Conservation (phyloP, 2,113 vertebrate genomes). For the Thunnus maccoyii region DNA sequence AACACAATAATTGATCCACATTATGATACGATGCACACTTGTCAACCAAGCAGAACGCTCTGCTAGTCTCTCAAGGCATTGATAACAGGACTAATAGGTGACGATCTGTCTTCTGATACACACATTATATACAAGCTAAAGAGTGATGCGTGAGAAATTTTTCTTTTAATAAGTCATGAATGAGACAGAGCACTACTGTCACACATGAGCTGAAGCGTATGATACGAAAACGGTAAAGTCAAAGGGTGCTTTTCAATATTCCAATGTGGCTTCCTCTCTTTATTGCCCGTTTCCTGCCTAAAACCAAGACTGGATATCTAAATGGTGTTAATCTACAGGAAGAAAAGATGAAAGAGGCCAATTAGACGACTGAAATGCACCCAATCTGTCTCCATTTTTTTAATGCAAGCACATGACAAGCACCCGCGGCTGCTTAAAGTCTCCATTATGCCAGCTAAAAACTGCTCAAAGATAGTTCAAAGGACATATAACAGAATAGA, state of each 20-base stretch:
- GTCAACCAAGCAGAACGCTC: conserved; percentile 65
- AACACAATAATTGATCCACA: conserved; percentile 82
- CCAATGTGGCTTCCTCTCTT: conserved; percentile 24
- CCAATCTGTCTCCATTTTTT: conserved; percentile 37
- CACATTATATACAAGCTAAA: conserved; percentile 79
- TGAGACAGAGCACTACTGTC: conserved; percentile 78
- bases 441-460: conserved; percentile 76
- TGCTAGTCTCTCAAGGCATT: conserved; percentile 70
- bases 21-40: conserved; percentile 77
- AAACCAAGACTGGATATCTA: conserved; percentile 40
- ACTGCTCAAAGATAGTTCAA: conserved; percentile 76
- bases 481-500: conserved; percentile 79
- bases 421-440: conserved; percentile 67
- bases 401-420: conserved; percentile 57
- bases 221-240: conserved; percentile 64
- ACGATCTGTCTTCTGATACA: conserved; percentile 73
- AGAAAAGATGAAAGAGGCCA: conserved; percentile 44
- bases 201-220: conserved; percentile 76
- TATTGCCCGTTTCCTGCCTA: conserved; percentile 20
- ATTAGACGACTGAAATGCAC: conserved; percentile 58
- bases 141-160: conserved; percentile 70
- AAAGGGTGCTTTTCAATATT: conserved; percentile 54
- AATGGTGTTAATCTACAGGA: conserved; percentile 27
- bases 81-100: conserved; percentile 72
- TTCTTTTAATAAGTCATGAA: conserved; percentile 68